phyloP scores from a whole-genome alignment of 2,797 vertebrate species.

The Muscicapa striata region DNA sequence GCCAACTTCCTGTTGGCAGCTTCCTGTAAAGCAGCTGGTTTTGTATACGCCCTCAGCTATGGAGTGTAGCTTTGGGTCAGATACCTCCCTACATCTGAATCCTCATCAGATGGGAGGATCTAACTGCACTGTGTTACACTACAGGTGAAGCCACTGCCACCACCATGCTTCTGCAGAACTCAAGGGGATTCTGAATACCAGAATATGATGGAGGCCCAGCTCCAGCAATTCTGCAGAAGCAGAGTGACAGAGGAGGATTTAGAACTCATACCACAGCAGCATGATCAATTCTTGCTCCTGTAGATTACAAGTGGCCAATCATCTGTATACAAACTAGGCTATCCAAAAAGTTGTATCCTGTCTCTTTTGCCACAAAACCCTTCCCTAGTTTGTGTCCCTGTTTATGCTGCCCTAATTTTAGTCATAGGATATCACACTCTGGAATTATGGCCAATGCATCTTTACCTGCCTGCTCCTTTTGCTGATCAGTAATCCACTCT shows the following conservation, averaged over 20 bases:
- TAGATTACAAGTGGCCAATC: not conserved
- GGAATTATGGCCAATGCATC: not conserved
- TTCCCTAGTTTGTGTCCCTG: not conserved
- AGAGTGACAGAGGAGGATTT: not conserved
- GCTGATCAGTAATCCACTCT: not conserved
- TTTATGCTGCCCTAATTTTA: not conserved
- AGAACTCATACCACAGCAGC: not conserved
- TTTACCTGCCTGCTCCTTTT: not conserved
- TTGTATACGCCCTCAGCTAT: not conserved
- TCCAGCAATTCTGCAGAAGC: not conserved
- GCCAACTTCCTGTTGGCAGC: not conserved
- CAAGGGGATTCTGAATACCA: not conserved
- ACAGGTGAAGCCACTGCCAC: not conserved
- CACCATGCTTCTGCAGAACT: not conserved
- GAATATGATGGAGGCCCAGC: not conserved
- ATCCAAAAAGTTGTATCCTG: not conserved
- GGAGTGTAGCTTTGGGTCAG: not conserved
- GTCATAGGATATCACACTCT: not conserved
- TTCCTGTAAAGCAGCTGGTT: not conserved
- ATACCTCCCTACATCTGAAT: not conserved
- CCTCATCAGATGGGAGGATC: not conserved
- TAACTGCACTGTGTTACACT: not conserved
- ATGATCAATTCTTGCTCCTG: not conserved
- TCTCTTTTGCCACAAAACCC: not conserved
- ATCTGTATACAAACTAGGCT: not conserved